Evolutionary conservation across 2,113 vertebrate species (phyloP), one percentile per base, ranked within the genome.

Genomic region (Panthera tigris): DNA sequence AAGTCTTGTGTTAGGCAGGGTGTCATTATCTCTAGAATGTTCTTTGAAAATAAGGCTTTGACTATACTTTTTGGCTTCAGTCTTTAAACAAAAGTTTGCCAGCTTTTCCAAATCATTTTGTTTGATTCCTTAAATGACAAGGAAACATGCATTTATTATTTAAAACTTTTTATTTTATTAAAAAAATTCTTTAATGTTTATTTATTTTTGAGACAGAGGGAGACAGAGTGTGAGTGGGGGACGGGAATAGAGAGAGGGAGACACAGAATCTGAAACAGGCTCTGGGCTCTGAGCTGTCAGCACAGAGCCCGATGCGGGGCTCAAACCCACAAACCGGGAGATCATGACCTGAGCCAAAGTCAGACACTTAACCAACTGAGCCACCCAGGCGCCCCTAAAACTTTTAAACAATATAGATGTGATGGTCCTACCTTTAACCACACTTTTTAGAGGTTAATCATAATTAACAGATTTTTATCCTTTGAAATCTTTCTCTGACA

Each of bases 101-200:
- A 57, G 69, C 14, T 55, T 94, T 57, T 96, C 65, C 11, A 80
- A 52, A 80, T 85, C 19, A 39, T 68, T 93, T 87, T 78, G 48
- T 93, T 95, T 88, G 23, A 61, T 82, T 87, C 10, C 15, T 68
- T 76, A 83, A 79, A n/a, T 86, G 57, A 83, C 16, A 92, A 90
- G 65, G 48, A 7, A 86, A 15, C 19, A 45, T 61, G 8, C 79
- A 41, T 84, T 91, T 84, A 33, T 89, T 83, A 68, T 48, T 89
- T 92, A 66, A 84, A 74, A 74, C 39, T 94, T 96, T 55, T 10
- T 45, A 45, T 45, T 45, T 45, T 45, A 45, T 45, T 45, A 45
- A 45, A 45, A 41, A 45, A 45, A 1, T 7, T 7, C 7, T 45
- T 45, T 45, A 45, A 45, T 45, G 45, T 45, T 45, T 45, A 9